Percentiles rank a stretch among this genome's conserved stretches.
These are phyloP conservation scores for Menura novaehollandiae DNA, from an alignment of 2,113 vertebrate genomes.

Conservation along the genomic window DNA sequence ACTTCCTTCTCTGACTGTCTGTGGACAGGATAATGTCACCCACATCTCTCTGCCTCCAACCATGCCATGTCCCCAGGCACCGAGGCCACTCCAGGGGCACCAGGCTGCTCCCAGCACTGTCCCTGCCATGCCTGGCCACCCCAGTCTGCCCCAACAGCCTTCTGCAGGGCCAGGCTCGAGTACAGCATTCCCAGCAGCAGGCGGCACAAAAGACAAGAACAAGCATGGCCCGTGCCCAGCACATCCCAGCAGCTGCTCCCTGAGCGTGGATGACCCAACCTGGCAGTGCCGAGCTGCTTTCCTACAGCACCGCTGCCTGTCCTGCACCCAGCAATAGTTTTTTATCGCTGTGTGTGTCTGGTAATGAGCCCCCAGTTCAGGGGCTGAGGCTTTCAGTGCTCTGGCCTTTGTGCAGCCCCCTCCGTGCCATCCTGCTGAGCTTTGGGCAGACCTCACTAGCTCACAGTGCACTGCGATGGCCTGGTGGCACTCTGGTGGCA, in stretches of 20 bases:
- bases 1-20: not conserved
- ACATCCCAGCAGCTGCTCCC: not conserved
- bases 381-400: not conserved
- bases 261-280: not conserved
- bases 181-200: not conserved
- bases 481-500: not conserved
- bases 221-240: not conserved
- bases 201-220: not conserved
- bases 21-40: not conserved
- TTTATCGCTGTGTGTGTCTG: no score
- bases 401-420: not conserved
- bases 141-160: not conserved
- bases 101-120: not conserved
- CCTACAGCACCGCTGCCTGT: not conserved
- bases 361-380: not conserved
- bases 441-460: not conserved
- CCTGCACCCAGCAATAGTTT: not conserved
- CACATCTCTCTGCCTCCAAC: accelerated
- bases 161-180: not conserved
- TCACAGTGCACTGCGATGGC: not conserved
- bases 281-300: not conserved
- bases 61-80: not conserved
- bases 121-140: not conserved
- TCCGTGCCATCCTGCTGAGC: not conserved
- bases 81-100: not conserved